Conservation (phyloP, 2,888 invertebrate species). For the Luperina nickerlii region DNA sequence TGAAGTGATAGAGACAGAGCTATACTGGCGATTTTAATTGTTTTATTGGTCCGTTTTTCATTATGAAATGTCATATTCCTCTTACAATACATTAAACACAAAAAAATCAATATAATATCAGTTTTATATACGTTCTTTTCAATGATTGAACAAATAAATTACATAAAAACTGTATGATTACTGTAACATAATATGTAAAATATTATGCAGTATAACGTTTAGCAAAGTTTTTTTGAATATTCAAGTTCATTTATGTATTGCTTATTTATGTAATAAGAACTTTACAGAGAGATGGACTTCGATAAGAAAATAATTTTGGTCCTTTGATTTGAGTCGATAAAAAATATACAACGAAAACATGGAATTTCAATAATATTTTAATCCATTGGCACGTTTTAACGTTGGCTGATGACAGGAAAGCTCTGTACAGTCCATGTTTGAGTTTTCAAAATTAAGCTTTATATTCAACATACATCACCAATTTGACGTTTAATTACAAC, state of each 20-base stretch:
- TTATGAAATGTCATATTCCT: background rate
- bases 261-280: background rate
- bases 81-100: background rate
- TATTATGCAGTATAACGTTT: constrained; percentile 1
- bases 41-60: background rate
- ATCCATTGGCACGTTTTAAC: background rate
- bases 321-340: background rate
- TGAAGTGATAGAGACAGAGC: background rate
- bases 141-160: background rate
- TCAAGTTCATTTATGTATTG: background rate
- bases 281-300: background rate
- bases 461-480: background rate
- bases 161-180: background rate
- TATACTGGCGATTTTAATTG: background rate
- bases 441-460: background rate
- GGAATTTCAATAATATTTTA: background rate
- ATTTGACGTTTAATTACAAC: background rate
- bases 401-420: background rate
- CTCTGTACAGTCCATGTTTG: background rate
- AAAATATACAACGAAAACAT: background rate
- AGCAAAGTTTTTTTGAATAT: background rate
- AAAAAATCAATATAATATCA: constrained; percentile 10
- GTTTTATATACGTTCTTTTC: background rate
- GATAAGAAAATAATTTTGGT: background rate
- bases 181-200: background rate